phyloP scores from a whole-genome alignment of 1,140 invertebrate species.

The Phymastichus coffea region DNA sequence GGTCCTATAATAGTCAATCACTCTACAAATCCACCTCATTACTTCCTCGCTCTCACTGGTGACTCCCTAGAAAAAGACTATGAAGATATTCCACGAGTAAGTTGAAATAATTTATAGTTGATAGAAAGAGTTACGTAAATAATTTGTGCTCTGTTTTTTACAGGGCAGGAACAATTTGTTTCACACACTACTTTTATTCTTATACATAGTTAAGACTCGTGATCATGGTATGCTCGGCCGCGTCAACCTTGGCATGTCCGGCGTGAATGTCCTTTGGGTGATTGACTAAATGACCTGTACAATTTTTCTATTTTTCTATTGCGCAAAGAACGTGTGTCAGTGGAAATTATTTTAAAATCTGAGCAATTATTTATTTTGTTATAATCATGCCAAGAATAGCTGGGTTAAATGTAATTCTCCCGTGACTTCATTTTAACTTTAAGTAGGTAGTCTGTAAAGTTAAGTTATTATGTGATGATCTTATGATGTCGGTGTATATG shows the following conservation, averaged over 20 bases:
- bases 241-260: constrained; percentile 75
- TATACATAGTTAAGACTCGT: constrained; percentile 73
- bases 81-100: constrained; percentile 67
- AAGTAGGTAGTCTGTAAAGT: too few species aligned
- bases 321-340: too few species aligned
- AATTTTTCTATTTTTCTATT: not conserved
- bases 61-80: constrained; percentile 54
- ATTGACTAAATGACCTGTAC: constrained; percentile 52
- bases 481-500: too few species aligned
- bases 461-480: too few species aligned
- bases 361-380: too few species aligned
- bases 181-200: constrained; percentile 75
- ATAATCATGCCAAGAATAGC: too few species aligned
- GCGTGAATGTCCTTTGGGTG: constrained; percentile 78
- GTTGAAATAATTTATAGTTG: constrained; percentile 16
- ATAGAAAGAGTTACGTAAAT: not conserved
- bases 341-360: too few species aligned
- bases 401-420: too few species aligned
- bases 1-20: constrained; percentile 60
- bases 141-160: constrained; percentile 36
- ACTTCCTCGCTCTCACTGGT: constrained; percentile 65
- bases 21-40: constrained; percentile 71
- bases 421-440: too few species aligned
- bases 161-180: constrained; percentile 83
- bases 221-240: constrained; percentile 77